Conservation (phyloP, 2,888 invertebrate species). For the Pollenia griseotomentosa region DNA sequence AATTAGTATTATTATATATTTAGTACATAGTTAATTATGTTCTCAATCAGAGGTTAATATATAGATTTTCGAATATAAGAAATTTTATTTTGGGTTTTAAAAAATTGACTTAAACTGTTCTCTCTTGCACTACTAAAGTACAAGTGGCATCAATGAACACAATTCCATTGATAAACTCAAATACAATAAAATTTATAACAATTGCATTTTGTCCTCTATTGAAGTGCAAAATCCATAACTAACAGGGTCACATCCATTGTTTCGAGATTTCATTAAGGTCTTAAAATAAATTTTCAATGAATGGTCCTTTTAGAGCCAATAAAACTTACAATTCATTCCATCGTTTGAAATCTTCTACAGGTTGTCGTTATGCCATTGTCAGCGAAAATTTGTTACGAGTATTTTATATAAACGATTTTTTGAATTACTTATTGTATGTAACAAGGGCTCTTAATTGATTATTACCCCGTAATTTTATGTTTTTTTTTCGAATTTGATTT, state of each 20-base stretch:
- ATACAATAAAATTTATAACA: conserved; percentile 22
- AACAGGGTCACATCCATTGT: conserved; percentile 54
- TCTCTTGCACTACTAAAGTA: too few species aligned
- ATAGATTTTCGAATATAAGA: too few species aligned
- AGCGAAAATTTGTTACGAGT: neutral
- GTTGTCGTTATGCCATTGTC: conserved; percentile 50
- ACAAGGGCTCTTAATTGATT: too few species aligned
- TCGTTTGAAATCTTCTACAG: conserved; percentile 46
- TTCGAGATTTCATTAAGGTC: conserved; percentile 64
- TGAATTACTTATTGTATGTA: too few species aligned
- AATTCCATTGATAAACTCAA: conserved; percentile 56
- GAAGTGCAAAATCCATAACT: conserved; percentile 60
- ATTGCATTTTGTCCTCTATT: conserved; percentile 43
- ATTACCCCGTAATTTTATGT: too few species aligned
- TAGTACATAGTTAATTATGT: too few species aligned
- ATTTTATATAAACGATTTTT: too few species aligned
- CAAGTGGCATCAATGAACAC: neutral
- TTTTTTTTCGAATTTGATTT: too few species aligned
- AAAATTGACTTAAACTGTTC: too few species aligned
- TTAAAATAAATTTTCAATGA: conserved; percentile 67
- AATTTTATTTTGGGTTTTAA: too few species aligned
- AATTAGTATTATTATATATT: too few species aligned
- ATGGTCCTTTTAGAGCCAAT: neutral
- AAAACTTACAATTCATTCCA: conserved; percentile 6
- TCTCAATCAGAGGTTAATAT: too few species aligned